Evolutionary conservation across 2,888 invertebrate genomes (phyloP).

Genomic region (Conomelus anceps): DNA sequence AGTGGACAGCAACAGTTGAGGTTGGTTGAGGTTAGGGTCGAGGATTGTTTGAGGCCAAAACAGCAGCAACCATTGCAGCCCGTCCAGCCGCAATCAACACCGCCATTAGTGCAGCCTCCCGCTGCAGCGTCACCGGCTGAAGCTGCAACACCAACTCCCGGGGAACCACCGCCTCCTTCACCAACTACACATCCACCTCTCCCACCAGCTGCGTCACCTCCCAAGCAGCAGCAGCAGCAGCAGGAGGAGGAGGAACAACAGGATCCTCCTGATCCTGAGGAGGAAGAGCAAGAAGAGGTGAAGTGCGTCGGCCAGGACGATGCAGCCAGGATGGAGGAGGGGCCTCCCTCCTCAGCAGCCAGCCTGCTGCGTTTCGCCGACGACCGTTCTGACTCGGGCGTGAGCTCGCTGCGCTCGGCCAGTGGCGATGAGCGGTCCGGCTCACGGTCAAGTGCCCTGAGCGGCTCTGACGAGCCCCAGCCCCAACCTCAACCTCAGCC

Average conservation of each 20-base stretch:
- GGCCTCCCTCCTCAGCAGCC: slow-evolving; percentile 36
- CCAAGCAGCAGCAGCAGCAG: slow-evolving; percentile 35
- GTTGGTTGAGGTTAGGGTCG: slow-evolving; percentile 42
- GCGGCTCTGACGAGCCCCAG: slow-evolving; percentile 60
- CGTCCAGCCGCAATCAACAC: slow-evolving; percentile 2
- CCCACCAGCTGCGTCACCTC: slow-evolving; percentile 22
- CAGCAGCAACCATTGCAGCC: background rate
- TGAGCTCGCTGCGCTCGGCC: slow-evolving; percentile 65
- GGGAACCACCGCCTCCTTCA: background rate
- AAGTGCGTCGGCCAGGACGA: slow-evolving; percentile 44
- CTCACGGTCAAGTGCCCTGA: slow-evolving; percentile 66
- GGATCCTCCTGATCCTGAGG: slow-evolving; percentile 30
- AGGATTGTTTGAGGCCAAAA: slow-evolving; percentile 40
- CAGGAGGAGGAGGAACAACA: slow-evolving; percentile 36
- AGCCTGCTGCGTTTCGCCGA: slow-evolving; percentile 41
- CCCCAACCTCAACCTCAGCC: slow-evolving; percentile 17
- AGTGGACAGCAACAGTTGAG: slow-evolving; percentile 43
- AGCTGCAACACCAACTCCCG: background rate
- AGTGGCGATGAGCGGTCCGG: slow-evolving; percentile 69
- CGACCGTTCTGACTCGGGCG: slow-evolving; percentile 54
- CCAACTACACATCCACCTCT: slow-evolving; percentile 25
- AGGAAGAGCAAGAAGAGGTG: slow-evolving; percentile 45
- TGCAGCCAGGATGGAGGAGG: slow-evolving; percentile 37
- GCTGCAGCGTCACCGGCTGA: background rate
- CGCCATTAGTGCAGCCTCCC: background rate